phyloP scores from a whole-genome alignment of 2,888 invertebrate genomes.

The Morpho helenor region DNA sequence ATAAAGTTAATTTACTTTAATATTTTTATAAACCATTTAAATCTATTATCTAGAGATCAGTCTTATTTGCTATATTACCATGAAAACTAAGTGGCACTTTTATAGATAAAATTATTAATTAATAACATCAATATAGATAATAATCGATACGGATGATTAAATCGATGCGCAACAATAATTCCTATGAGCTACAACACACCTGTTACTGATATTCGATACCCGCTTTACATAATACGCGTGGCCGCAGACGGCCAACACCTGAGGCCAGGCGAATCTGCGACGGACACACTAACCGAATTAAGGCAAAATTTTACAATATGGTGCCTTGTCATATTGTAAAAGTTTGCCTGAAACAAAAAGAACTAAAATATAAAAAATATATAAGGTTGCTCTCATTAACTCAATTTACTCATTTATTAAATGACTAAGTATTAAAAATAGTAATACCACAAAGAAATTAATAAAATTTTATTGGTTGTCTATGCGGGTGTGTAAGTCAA shows the following conservation, averaged over 20 bases:
- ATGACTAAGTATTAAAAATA: too few relatives aligned
- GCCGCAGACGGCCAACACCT: constrained; percentile 30
- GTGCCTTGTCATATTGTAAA: too few relatives aligned
- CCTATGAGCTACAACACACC: constrained; percentile 34
- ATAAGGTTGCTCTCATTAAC: not conserved
- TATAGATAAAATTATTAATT: constrained; percentile 36
- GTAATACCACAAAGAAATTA: too few relatives aligned
- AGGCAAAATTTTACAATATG: constrained; percentile 4
- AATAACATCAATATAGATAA: constrained; percentile 7
- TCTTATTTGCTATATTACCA: not conserved
- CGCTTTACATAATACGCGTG: constrained; percentile 35
- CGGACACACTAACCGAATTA: constrained; percentile 18
- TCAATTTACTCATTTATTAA: too few relatives aligned
- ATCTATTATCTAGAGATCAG: too few relatives aligned
- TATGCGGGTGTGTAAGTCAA: too few relatives aligned
- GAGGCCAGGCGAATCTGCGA: constrained; percentile 25
- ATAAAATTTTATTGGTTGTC: too few relatives aligned
- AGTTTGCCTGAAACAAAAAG: not conserved
- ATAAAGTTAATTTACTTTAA: too few relatives aligned
- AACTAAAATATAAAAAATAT: not conserved
- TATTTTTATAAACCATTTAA: too few relatives aligned
- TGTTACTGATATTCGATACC: constrained; percentile 36
- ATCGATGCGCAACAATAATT: constrained; percentile 35
- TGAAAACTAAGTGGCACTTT: constrained; percentile 40
- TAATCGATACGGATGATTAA: constrained; percentile 25